Percentiles rank a stretch among this genome's conserved stretches.
Evolutionary conservation across 2,888 invertebrate species (phyloP).

Genomic region (Drosophila acutilabella): DNA sequence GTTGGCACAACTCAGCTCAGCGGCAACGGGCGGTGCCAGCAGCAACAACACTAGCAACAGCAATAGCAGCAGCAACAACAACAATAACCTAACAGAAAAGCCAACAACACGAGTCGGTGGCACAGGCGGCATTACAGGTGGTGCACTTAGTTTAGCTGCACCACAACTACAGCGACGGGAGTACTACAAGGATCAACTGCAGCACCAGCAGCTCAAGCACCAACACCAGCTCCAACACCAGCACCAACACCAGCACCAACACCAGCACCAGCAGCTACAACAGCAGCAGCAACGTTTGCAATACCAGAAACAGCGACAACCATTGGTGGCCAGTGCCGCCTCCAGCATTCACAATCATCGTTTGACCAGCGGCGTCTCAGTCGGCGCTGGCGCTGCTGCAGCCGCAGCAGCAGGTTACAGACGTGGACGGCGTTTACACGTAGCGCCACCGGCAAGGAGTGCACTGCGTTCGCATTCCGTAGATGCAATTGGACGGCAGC

Average conservation of each 20-base stretch:
- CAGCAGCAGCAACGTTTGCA: constrained; percentile 78
- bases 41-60: constrained; percentile 52
- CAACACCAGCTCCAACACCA: constrained; percentile 46
- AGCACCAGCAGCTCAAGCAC: constrained; percentile 48
- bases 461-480: constrained; percentile 84
- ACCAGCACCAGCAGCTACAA: constrained; percentile 35
- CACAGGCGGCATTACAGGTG: constrained; percentile 33
- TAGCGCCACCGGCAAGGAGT: constrained; percentile 56
- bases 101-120: constrained; percentile 36
- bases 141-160: constrained; percentile 65
- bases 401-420: constrained; percentile 74
- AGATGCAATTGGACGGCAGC: constrained; percentile 83
- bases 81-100: constrained; percentile 43
- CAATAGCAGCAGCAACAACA: constrained; percentile 50
- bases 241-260: constrained; percentile 32
- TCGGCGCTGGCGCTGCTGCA: constrained; percentile 52
- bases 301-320: constrained; percentile 84
- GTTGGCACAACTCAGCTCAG: constrained; percentile 83
- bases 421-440: constrained; percentile 71
- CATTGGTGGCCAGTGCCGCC: constrained; percentile 79
- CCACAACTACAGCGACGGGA: constrained; percentile 84
- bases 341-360: constrained; percentile 82
- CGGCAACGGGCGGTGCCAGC: constrained; percentile 82
- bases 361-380: constrained; percentile 61
- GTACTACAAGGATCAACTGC: constrained; percentile 70